Conservation (phyloP, 1,140 invertebrate genomes). For the Brachionus paranguensis region DNA sequence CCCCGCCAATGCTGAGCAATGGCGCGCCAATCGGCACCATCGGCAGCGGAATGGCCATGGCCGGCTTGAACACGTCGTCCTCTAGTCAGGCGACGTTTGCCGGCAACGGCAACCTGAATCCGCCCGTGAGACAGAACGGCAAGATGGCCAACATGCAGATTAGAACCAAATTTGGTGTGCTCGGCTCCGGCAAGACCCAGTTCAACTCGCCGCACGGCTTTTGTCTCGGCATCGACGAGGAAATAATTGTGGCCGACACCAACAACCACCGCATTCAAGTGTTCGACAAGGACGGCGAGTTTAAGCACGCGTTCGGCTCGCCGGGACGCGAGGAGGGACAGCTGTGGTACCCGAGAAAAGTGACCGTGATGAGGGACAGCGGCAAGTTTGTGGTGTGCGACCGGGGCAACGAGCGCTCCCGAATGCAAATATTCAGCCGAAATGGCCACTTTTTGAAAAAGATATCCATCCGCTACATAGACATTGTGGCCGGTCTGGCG, state of each 20-base stretch:
- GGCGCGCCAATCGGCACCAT: not conserved
- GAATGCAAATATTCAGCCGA: conserved; percentile 81
- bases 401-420: conserved; percentile 84
- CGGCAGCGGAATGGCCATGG: not conserved
- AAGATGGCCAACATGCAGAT: conserved; percentile 39
- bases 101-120: conserved; percentile 31
- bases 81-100: not conserved
- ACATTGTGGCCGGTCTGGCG: conserved; percentile 90
- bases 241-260: conserved; percentile 85
- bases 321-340: conserved; percentile 83
- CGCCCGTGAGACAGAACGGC: conserved; percentile 30
- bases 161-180: conserved; percentile 73
- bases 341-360: conserved; percentile 90
- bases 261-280: conserved; percentile 88
- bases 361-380: conserved; percentile 71
- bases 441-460: conserved; percentile 71
- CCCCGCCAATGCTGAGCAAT: not conserved
- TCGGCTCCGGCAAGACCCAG: conserved; percentile 81
- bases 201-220: conserved; percentile 95
- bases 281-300: conserved; percentile 79
- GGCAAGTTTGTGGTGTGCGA: conserved; percentile 82
- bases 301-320: conserved; percentile 80
- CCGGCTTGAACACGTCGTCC: not conserved
- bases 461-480: conserved; percentile 85
- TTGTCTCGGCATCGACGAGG: conserved; percentile 77